Evolutionary conservation across 2,888 invertebrate genomes (phyloP), one percentile per base, ranked within the genome.

Genomic region (Drosophila affinis): DNA sequence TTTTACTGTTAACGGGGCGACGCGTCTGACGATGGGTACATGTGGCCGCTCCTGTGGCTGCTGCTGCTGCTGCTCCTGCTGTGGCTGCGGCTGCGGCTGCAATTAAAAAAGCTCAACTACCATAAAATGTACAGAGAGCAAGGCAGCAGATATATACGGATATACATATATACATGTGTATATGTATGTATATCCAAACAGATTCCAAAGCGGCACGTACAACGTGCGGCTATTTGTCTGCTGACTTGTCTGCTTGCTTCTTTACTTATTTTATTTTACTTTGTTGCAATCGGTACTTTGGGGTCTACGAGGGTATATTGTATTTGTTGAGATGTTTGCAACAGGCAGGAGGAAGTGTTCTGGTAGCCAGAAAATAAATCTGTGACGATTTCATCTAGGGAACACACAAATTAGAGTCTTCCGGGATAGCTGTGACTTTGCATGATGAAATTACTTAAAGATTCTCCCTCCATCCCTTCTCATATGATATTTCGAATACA

Each of bases 151-250:
- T 17, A 9, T 55, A 17, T 32, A 34, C 44, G 51, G 18, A 45
- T 52, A 27, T 45, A 18, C n/a, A 17, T 32, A n/a, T 29, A 44
- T 34, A 62, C 10, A 10, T 32, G 0, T 32, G 9, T 45, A 52
- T 45, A 27, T 39, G 39, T 24, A 51, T 47, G 17, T 56, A 29
- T 49, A 61, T 32, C 45, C 56, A 70, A 86, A 82, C 79, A 76
- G 85, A 72, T 79, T 68, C 62, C 62, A 62, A 67, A 53, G 52
- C 71, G 74, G 87, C 81, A 87, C 87, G 83, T 84, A 82, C 82
- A 88, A 88, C 87, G 81, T 72, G 81, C 75, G 85, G 87, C 83
- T 84, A 83, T 83, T 83, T 83, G 88, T 83, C 83, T 87, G 88
- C 72, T 72, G 85, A 74, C 67, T 88, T 86, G 84, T 76, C 83